Evolutionary conservation across 2,888 invertebrate genomes (phyloP), one percentile per base, ranked within the genome.

Genomic region (Digitonthophagus gazella): DNA sequence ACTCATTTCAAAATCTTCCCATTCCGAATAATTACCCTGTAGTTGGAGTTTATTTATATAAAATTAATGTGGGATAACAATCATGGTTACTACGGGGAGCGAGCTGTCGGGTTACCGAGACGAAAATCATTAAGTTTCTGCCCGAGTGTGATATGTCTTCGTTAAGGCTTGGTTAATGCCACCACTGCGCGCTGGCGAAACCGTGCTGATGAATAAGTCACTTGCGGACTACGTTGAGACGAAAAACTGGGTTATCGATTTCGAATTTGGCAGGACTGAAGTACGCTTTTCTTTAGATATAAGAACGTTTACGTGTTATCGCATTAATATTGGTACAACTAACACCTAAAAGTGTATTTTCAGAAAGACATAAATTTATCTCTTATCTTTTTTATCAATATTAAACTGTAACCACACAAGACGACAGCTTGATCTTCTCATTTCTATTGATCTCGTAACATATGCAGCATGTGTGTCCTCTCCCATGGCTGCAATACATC

Each of bases 231-330:
- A 2, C n/a, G 14, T 15, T 5, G 15, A n/a, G 57, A 14, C 19
- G 61, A 61, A 61, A 61, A 61, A 19, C 20, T 18, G 57, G 61
- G 61, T 61, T 61, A 61, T 61, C 61, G 61, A 61, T 61, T 61
- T 61, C 18, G 61, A 18, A 61, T 61, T 61, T 61, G 15, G 5
- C 14, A 16, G 11, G 28, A 6, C 11, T 44, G 28, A 44, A 44
- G 28, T 11, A 11, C 28, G 28, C 28, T 44, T 44, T 44, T 8
- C 8, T 8, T 44, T 6, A 44, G 28, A 44, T 44, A 44, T 44
- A 11, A 44, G 28, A 44, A 44, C 8, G 11, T 44, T 44, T 44
- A 44, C 28, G 28, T 44, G 28, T 44, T 11, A 11, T 11, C 28
- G 28, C 28, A 44, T 44, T 44, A 44, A 44, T 44, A 8, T 6